phyloP scores from a whole-genome alignment of 2,113 vertebrate genomes.

The Pterocles orientalis region DNA sequence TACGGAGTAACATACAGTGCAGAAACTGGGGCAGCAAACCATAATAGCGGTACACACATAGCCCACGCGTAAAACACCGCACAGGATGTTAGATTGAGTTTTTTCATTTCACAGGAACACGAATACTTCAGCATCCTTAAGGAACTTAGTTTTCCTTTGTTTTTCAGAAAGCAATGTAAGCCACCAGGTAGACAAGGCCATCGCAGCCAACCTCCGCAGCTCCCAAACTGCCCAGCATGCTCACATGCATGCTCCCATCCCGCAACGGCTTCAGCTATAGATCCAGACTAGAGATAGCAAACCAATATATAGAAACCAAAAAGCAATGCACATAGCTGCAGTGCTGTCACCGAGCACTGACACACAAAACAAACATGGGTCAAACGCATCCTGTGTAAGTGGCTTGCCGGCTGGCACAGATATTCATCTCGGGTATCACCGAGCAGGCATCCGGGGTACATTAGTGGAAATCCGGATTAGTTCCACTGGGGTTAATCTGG shows the following conservation, averaged over 20 bases:
- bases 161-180: not conserved
- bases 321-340: not conserved
- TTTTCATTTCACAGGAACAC: not conserved
- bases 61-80: not conserved
- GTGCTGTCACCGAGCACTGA: not conserved
- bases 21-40: not conserved
- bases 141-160: not conserved
- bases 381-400: accelerated
- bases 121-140: not conserved
- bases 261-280: not conserved
- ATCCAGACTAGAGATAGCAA: not conserved
- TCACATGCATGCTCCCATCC: not conserved
- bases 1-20: not conserved
- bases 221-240: accelerated
- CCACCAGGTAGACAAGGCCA: not conserved
- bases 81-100: not conserved
- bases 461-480: not conserved
- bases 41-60: not conserved
- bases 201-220: not conserved
- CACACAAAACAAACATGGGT: not conserved
- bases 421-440: not conserved
- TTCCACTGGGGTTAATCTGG: not conserved
- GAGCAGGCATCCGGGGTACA: not conserved
- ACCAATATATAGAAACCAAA: not conserved
- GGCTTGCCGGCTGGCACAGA: not conserved